These are phyloP conservation scores for Drosophila subpulchrella DNA, from an alignment of 1,140 invertebrate species.

Conservation along the genomic window DNA sequence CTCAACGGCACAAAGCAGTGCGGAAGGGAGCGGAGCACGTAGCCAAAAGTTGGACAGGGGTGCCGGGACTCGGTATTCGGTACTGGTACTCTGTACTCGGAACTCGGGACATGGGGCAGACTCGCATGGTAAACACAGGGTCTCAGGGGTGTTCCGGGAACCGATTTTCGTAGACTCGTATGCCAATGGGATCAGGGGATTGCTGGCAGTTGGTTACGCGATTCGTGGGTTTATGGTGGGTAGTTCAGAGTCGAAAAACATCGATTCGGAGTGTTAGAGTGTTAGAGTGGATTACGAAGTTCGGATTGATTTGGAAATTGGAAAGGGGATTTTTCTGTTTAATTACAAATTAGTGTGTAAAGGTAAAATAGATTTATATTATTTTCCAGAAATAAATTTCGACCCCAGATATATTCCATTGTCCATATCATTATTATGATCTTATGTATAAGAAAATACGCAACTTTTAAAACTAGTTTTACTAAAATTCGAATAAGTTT, in stretches of 20 bases:
- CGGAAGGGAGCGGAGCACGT: constrained; percentile 44
- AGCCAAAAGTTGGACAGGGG: constrained; percentile 55
- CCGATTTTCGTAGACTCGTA: constrained; percentile 30
- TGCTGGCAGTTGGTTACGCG: constrained; percentile 27
- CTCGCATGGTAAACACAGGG: constrained; percentile 33
- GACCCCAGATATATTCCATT: too few species aligned
- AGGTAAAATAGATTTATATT: too few species aligned
- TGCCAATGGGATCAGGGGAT: constrained; percentile 36
- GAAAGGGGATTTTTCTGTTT: not conserved
- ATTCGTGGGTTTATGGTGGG: constrained; percentile 18
- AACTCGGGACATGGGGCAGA: not conserved
- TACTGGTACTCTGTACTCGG: not conserved
- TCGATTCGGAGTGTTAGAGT: constrained; percentile 5
- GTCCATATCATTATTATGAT: too few species aligned
- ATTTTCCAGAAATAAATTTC: too few species aligned
- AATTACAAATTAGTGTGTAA: too few species aligned
- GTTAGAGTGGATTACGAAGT: constrained; percentile 1
- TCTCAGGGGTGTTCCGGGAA: constrained; percentile 39
- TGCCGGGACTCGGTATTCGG: constrained; percentile 17
- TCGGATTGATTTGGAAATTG: constrained; percentile 2
- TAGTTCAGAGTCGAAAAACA: constrained; percentile 4
- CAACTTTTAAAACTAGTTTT: too few species aligned
- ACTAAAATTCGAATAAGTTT: too few species aligned
- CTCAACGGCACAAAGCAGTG: not conserved
- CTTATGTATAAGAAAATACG: too few species aligned